Conservation (phyloP, 2,113 vertebrate genomes). For the Protomyctophum bolini region DNA sequence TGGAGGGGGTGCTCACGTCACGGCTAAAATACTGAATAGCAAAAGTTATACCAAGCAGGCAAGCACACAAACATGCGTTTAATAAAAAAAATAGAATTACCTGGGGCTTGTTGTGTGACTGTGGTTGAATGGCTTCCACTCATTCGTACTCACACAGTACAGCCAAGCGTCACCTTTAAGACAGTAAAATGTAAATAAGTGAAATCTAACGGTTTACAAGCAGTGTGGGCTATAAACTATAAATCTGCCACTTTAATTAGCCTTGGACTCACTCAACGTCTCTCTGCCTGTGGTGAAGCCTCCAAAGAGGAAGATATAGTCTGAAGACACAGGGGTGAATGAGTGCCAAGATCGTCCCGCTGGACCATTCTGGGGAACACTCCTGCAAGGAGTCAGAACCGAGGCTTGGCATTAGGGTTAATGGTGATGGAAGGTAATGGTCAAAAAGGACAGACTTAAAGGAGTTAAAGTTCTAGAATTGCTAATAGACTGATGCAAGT, state of each 20-base stretch:
- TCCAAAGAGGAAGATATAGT: conserved; percentile 95
- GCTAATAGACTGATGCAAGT: neutral
- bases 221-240: too few species aligned
- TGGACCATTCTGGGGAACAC: conserved; percentile 76
- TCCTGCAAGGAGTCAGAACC: conserved; percentile 53
- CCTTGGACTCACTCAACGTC: conserved; percentile 87
- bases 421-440: neutral
- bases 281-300: conserved; percentile 96
- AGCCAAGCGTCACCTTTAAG: conserved; percentile 93
- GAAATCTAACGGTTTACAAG: neutral
- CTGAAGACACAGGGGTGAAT: conserved; percentile 87
- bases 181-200: neutral
- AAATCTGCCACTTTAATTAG: neutral
- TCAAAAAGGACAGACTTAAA: neutral
- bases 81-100: conserved; percentile 63
- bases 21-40: too few species aligned
- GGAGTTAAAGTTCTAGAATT: neutral
- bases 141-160: conserved; percentile 90
- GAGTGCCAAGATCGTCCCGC: conserved; percentile 96
- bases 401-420: neutral
- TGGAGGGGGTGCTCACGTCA: too few species aligned
- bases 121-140: conserved; percentile 92
- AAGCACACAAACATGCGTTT: neutral
- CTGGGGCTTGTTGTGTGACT: conserved; percentile 88
- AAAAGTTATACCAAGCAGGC: too few species aligned